Percentiles rank a stretch among this genome's conserved stretches.
Evolutionary conservation across 2,797 vertebrate genomes (phyloP).

Genomic region (Cottoperca gobio): DNA sequence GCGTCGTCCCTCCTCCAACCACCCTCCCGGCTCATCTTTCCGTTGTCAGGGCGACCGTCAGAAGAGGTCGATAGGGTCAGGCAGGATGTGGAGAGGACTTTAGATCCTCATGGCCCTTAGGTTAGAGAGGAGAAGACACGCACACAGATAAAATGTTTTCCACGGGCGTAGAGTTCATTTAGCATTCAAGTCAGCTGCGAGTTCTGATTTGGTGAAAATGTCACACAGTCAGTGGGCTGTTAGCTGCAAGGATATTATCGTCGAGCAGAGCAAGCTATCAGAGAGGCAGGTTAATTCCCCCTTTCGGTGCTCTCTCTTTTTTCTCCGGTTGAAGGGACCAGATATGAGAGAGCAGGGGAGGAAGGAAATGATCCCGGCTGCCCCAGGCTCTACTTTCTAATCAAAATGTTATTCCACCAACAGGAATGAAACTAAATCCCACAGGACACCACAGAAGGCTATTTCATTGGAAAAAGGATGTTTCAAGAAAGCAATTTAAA

Average conservation of each 20-base stretch:
- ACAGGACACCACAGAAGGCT: conserved; percentile 58
- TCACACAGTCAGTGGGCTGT: conserved; percentile 59
- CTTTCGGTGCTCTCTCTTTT: conserved; percentile 25
- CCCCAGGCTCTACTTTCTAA: conserved; percentile 72
- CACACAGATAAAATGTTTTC: conserved; percentile 47
- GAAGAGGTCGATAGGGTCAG: conserved; percentile 78
- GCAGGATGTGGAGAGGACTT: conserved; percentile 65
- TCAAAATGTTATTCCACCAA: conserved; percentile 76
- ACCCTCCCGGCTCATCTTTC: conserved; percentile 67
- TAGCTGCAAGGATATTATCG: conserved; percentile 66
- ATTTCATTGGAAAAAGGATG: conserved; percentile 34
- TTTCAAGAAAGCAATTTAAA: conserved; percentile 71
- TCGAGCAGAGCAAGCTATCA: conserved; percentile 63
- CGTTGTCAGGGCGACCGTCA: conserved; percentile 76
- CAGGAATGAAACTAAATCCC: conserved; percentile 71
- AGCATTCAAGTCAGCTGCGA: conserved; percentile 67
- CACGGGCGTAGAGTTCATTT: conserved; percentile 51
- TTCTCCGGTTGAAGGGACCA: conserved; percentile 42
- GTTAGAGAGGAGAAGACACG: conserved; percentile 52
- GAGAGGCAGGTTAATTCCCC: conserved; percentile 65
- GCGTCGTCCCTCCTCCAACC: conserved; percentile 27
- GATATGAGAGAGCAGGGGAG: conserved; percentile 56
- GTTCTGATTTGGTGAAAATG: conserved; percentile 73
- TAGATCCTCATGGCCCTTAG: conserved; percentile 50
- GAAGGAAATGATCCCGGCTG: conserved; percentile 68